phyloP scores from a whole-genome alignment of 2,888 invertebrate genomes.

The Tachystola acroxantha region DNA sequence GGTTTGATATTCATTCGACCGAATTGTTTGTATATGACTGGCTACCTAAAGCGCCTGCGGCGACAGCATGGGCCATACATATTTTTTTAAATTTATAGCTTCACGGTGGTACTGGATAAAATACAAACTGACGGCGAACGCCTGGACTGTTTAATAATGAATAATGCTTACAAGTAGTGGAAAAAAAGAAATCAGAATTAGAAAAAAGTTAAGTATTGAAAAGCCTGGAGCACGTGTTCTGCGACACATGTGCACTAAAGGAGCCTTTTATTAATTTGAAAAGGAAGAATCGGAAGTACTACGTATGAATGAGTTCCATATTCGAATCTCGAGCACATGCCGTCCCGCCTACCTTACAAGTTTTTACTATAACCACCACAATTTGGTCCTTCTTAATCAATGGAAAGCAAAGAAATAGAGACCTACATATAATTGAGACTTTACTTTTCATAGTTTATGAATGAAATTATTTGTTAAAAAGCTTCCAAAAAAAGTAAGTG shows the following conservation, averaged over 20 bases:
- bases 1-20: too few relatives aligned
- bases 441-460: conserved; percentile 14
- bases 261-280: conserved; percentile 34
- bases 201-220: conserved; percentile 42
- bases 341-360: conserved; percentile 31
- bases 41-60: too few relatives aligned
- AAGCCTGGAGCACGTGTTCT: conserved; percentile 41
- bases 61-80: too few relatives aligned
- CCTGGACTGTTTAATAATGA: too few relatives aligned
- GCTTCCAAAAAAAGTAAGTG: conserved; percentile 10
- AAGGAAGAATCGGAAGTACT: conserved; percentile 54
- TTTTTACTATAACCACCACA: conserved; percentile 21
- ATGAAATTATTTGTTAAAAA: conserved; percentile 19
- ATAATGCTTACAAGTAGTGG: too few relatives aligned
- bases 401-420: conserved; percentile 8
- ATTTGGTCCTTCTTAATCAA: conserved; percentile 18
- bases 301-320: conserved; percentile 41
- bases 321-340: conserved; percentile 36
- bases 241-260: conserved; percentile 42
- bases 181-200: conserved; percentile 22
- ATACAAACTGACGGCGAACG: too few relatives aligned
- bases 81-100: too few relatives aligned
- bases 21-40: too few relatives aligned
- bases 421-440: conserved; percentile 13
- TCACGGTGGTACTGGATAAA: too few relatives aligned